Evolutionary conservation across 2,888 invertebrate species (phyloP).

Genomic region (Julus scandinavius): DNA sequence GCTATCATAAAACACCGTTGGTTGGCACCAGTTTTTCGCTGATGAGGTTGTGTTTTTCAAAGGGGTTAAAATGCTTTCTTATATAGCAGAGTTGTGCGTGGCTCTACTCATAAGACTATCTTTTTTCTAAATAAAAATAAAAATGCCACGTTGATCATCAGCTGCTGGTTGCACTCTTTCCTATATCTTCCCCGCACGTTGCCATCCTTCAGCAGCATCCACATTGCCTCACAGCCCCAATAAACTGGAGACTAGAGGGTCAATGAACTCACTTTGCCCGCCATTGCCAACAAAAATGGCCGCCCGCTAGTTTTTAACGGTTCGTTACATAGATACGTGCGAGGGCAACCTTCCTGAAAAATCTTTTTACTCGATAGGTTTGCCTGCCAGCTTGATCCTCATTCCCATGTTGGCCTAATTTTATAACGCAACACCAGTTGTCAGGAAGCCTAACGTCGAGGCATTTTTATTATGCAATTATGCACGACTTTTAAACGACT

Average conservation of each 20-base stretch:
- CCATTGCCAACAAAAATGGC: constrained; percentile 52
- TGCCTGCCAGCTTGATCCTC: constrained; percentile 42
- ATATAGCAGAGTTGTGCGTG: not conserved
- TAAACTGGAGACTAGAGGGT: constrained; percentile 53
- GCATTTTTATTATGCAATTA: constrained; percentile 11
- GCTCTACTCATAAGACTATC: not conserved
- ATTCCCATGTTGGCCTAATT: constrained; percentile 38
- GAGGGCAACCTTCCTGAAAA: constrained; percentile 50
- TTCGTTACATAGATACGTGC: constrained; percentile 48
- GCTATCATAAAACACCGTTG: constrained; percentile 16
- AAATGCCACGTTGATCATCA: constrained; percentile 29
- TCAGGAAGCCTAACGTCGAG: not conserved
- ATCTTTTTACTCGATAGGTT: constrained; percentile 23
- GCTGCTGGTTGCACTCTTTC: constrained; percentile 39
- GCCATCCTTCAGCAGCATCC: constrained; percentile 47
- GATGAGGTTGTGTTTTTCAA: constrained; percentile 39
- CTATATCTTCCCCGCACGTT: not conserved
- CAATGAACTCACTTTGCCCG: constrained; percentile 51
- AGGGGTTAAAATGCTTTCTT: constrained; percentile 4
- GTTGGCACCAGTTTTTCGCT: constrained; percentile 26
- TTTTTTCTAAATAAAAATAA: not conserved
- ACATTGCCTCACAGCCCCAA: constrained; percentile 55
- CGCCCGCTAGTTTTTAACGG: constrained; percentile 48
- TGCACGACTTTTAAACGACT: not conserved
- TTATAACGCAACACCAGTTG: not conserved